A percentile compares a stretch with the other conserved stretches of the same genome.
phyloP scores from a whole-genome alignment of 2,113 vertebrate species.

The Sapajus apella region DNA sequence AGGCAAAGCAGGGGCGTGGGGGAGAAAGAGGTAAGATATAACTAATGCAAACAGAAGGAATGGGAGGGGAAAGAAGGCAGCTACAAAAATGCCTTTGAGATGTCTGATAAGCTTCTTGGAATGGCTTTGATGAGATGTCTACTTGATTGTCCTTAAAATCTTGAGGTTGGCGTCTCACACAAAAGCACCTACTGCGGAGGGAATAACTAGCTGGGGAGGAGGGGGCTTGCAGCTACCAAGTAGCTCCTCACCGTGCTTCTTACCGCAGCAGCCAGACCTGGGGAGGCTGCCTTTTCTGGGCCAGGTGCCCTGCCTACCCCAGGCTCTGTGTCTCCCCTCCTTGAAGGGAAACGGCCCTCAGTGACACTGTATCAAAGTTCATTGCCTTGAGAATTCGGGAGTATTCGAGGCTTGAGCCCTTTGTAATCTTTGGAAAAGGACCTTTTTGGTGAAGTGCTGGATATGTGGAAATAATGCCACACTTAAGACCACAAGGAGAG shows the following conservation, averaged over 20 bases:
- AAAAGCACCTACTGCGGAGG: neutral
- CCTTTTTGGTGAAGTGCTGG: neutral
- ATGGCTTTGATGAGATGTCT: neutral
- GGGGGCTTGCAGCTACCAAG: neutral
- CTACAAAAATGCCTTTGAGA: neutral
- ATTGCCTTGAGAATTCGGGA: neutral
- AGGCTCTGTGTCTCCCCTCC: neutral
- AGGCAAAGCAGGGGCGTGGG: neutral
- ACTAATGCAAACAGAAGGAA: neutral
- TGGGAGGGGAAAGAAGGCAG: neutral
- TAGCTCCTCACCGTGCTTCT: neutral
- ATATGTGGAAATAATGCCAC: neutral
- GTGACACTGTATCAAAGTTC: neutral
- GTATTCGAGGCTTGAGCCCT: neutral
- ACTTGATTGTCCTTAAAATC: neutral
- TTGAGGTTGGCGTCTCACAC: neutral
- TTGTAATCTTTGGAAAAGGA: neutral
- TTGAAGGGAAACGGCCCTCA: neutral
- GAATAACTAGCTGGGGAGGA: neutral
- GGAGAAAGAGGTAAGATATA: neutral
- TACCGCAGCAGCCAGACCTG: neutral
- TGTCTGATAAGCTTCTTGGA: neutral
- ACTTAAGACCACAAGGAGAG: neutral
- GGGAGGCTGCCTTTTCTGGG: neutral
- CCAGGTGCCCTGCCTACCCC: neutral